Conservation (phyloP, 2,797 vertebrate genomes). For the Orientallactaga sibirica region DNA sequence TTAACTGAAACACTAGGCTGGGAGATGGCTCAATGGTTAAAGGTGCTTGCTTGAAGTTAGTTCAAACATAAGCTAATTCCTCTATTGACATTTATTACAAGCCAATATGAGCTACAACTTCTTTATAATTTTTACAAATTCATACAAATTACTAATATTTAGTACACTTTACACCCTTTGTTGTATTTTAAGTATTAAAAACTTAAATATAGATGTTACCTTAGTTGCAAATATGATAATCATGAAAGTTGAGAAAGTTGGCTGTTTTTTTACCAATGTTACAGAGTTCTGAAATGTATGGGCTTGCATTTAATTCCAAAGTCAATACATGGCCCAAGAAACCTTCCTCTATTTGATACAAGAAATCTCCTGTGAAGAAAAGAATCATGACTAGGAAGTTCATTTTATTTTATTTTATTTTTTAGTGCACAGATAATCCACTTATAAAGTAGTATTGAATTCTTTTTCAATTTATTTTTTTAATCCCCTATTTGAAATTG, state of each 20-base stretch:
- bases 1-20: neutral
- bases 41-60: neutral
- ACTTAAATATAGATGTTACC: neutral
- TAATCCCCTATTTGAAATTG: conserved; percentile 11
- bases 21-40: too few relatives aligned
- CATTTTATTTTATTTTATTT: conserved; percentile 21
- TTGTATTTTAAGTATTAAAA: neutral
- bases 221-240: neutral
- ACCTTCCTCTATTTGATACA: neutral
- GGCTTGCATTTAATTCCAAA: neutral
- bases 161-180: neutral
- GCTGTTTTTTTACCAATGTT: neutral
- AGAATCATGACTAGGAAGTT: neutral
- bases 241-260: neutral
- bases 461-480: neutral
- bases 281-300: neutral
- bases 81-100: neutral
- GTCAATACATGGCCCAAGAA: neutral
- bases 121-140: too few relatives aligned
- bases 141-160: neutral
- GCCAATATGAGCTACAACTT: neutral
- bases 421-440: neutral
- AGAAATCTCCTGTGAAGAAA: neutral
- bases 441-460: neutral
- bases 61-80: neutral